Base-by-base conservation (phyloP, 1,140 invertebrate genomes). In the Pachyrhynchus sulphureomaculatus region DNA sequence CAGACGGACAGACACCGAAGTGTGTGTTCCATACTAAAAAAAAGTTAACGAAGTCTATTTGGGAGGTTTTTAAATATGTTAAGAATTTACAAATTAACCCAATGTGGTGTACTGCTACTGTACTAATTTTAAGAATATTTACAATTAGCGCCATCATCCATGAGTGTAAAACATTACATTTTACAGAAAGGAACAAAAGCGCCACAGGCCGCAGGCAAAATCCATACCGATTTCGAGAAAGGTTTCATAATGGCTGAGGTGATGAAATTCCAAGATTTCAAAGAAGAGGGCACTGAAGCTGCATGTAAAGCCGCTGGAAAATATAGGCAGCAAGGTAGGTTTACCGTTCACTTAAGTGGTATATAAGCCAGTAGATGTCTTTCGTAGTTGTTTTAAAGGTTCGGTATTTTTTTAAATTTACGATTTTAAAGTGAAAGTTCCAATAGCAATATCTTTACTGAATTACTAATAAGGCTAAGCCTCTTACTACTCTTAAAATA, bases 171-270 rank as follows among this genome's bases (percentile, higher is more conserved):
- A n/a, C 20, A 1, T 45, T 10, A 57, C 36, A 51, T 18, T 60
- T 81, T 82, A 36, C 73, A 98, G 89, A 96, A 95, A 88, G 93
- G 92, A 47, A 94, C 94, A 0, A 99, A 98, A 78, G 97, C 98
- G 0, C 98, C 98, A 0, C 94, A 97, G 79, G 98, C 97, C 17
- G 98, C 95, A 26, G 97, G 98, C 1, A 87, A 88, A 72, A 99
- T 99, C 79, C 98, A 99, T 77, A 97, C 96, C 1, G 97, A 99
- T 76, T 99, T 99, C 78, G 98, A 99, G 76, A 99, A 98, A 78
- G 98, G 98, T 34, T 99, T 99, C 81, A 99, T 99, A 55, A 99
- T 99, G 97, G 98, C 98, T 42, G 97, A 99, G 83, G 94, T 99
- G 0, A 99, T 99, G 95, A 95, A 97, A 75, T 99, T 86, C 73